Conservation (phyloP, 2,113 vertebrate species). For the Stomatorhinus ivindoensis region DNA sequence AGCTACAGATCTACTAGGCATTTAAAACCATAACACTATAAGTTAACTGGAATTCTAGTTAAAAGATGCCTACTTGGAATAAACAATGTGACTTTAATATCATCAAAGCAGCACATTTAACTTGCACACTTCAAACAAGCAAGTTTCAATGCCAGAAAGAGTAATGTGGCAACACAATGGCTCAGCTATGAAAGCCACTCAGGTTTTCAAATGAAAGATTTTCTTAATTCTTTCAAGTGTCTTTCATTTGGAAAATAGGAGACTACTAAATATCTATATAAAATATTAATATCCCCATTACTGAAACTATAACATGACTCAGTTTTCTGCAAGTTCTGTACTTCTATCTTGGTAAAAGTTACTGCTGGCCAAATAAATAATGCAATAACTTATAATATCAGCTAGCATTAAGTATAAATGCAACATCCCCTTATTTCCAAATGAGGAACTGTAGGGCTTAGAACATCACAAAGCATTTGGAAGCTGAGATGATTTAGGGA, state of each 20-base stretch:
- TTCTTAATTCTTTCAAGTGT: background rate
- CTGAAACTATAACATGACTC: background rate
- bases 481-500: background rate
- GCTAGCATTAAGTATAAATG: background rate
- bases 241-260: background rate
- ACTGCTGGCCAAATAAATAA: background rate
- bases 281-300: background rate
- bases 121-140: background rate
- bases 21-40: background rate
- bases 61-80: background rate
- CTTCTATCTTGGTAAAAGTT: background rate
- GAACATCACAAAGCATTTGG: background rate
- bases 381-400: conserved; percentile 1
- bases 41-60: background rate
- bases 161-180: background rate
- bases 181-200: background rate
- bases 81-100: background rate
- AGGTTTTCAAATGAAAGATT: background rate
- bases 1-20: background rate
- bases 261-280: background rate
- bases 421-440: background rate
- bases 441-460: background rate
- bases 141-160: background rate
- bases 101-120: background rate
- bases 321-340: background rate